Evolutionary conservation across 2,113 vertebrate genomes (phyloP), one percentile per base, ranked within the genome.

Genomic region (Daphoenositta chrysoptera): DNA sequence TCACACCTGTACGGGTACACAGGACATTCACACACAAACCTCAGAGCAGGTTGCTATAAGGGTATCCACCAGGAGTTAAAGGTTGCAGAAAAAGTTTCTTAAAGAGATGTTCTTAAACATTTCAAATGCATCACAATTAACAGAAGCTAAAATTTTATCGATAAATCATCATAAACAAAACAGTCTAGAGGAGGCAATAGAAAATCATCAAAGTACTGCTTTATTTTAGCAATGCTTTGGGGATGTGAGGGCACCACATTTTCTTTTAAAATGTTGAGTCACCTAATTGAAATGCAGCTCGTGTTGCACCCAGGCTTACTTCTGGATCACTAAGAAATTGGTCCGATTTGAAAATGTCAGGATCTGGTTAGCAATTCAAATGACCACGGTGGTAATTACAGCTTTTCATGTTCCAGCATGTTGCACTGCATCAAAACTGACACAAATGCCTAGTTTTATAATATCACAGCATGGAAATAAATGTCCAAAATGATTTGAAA

Each of bases 341-440:
- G 96, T 97, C 96, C 85, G 83, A 94, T 98, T 98, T 98, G 97
- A 97, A 98, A 98, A 98, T 98, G 98, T 98, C 98, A 97, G 97
- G 96, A 97, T 98, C 98, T 98, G 96, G 98, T 99, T 98, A 98
- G 98, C 98, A 97, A 98, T 99, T 98, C 97, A 98, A 98, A 98
- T 96, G 95, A 97, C 97, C 98, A 95, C 85, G 54, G 93, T 87
- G 90, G 97, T 98, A 98, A 98, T 99, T 98, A 98, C 60, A 10
- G 96, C 97, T 98, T 98, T 98, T 98, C 98, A 97, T 98, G 98
- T 98, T 97, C 96, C 96, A 45, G 96, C 88, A 94, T 98, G 98
- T 98, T 98, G 93, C 91, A 90, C 95, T 95, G 96, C 98, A 98
- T 98, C 97, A 97, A 97, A 98, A 97, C 97, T 98, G 98, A 98